Evolutionary conservation across 2,888 invertebrate genomes (phyloP), one percentile per base, ranked within the genome.

Genomic region (Cephus nigrinus): DNA sequence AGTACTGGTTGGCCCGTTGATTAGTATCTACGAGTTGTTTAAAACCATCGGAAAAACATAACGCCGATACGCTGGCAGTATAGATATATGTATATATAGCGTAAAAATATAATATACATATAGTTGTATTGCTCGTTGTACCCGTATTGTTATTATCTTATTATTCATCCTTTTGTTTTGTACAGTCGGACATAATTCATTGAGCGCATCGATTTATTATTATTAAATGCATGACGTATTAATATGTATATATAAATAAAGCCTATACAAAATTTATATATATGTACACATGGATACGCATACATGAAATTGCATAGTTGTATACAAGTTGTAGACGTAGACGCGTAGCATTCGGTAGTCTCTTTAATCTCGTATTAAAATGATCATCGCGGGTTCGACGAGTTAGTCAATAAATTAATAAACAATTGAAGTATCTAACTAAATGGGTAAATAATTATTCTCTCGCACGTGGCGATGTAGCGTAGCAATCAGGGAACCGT

Each of bases 21-120:
- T 84, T 86, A 55, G 85, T 88, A 87, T 86, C 87, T 88, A 86
- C 87, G 86, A 88, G 88, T 88, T 88, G 88, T 88, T 88, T 55
- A 55, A 55, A 55, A 55, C 55, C 55, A 55, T 23, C 23, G 55
- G 3, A 55, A 12, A 76, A 76, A n/a, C 55, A 69, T 32, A 72
- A 55, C 23, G 9, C 55, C 23, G 23, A 23, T 55, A 55, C 55
- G 23, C 55, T 55, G 55, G 55, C 55, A 55, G 55, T 55, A 55
- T 55, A 23, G 55, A 55, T 55, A 55, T 55, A 55, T 55, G 55
- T 55, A 23, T 55, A 55, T 34, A 33, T 34, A 33, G 12, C 12
- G 12, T 23, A 73, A 71, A 55, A 5, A 55, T 9, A 55, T 55
- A 23, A 55, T 55, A 55, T 23, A 40, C 40, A 40, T 55, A 23